Conservation (phyloP, 2,113 vertebrate species). For the Cynocephalus volans region DNA sequence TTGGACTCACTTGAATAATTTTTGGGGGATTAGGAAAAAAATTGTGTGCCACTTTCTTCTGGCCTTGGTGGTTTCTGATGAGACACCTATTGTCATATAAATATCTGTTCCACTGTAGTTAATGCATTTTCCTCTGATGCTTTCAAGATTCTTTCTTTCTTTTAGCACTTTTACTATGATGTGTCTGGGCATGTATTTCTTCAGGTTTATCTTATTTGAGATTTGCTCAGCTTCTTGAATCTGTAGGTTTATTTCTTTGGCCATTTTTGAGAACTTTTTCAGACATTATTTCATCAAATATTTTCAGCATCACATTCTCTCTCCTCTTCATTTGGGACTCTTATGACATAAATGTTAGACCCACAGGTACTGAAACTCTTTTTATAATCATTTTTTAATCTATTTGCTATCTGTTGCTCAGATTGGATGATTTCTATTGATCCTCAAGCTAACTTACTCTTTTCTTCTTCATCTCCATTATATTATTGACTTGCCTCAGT, state of each 20-base stretch:
- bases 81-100: neutral
- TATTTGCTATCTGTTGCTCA: neutral
- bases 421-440: neutral
- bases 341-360: neutral
- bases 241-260: neutral
- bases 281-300: neutral
- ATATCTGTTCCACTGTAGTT: neutral
- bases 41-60: neutral
- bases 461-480: neutral
- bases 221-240: neutral
- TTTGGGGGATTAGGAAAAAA: neutral
- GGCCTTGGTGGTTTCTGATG: neutral
- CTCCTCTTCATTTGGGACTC: neutral
- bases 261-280: too few species aligned
- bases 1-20: slow-evolving; percentile 72
- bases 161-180: neutral
- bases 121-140: neutral
- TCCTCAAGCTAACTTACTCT: neutral
- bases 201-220: too few species aligned
- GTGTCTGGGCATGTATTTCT: too few species aligned
- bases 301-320: neutral
- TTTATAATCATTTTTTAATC: neutral
- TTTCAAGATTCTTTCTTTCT: neutral
- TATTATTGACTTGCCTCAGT: neutral
- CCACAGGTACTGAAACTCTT: neutral